Base-by-base conservation (phyloP, 2,113 vertebrate genomes). In the Abramis brama region DNA sequence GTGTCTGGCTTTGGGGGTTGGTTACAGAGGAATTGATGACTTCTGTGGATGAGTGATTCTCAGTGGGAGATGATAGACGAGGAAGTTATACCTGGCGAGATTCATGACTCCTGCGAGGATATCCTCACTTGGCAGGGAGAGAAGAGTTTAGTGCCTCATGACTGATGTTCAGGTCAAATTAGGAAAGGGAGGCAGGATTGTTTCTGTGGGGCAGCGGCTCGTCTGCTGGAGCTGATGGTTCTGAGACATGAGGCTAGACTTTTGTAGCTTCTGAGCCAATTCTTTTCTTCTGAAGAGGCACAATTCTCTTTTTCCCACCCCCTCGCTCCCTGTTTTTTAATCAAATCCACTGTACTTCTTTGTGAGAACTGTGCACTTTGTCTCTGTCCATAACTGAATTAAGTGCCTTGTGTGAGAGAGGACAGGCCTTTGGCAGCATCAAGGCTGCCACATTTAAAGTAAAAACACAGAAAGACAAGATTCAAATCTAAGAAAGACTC, bases 1-100 rank as follows among this genome's bases (percentile, higher is more conserved):
- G 64, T 47, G 84, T 27, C 71, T 60, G 60, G 43, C 47, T 57
- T 50, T 36, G 59, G 21, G 45, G 76, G 43, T 70, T 47, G 81
- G 39, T 47, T 73, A 57, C 33, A 77, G 55, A 50, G 57, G 66
- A 83, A 83, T 73, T 83, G 81, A 83, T 83, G 68, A 82, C 74
- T 73, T 66, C 64, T 25, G 78, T 74, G 47, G 62, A 50, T 85
- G 68, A 85, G 19, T 80, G 81, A 80, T 75, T 78, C 76, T 85
- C 87, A 84, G 57, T 74, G 60, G 85, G 78, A 87, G 78, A 85
- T 87, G 83, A 79, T 62, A 36, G 60, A 76, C 4, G n/a, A 73
- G 81, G 68, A 73, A 73, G 81, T 73, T 73, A 57, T 43, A 23
- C 47, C 81, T 21, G 23, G 47, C 4, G 66, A 83, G 68, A 83